Percentiles rank a stretch among this genome's conserved stretches.
Evolutionary conservation across 2,113 vertebrate species (phyloP).

Genomic region (Camelus dromedarius): DNA sequence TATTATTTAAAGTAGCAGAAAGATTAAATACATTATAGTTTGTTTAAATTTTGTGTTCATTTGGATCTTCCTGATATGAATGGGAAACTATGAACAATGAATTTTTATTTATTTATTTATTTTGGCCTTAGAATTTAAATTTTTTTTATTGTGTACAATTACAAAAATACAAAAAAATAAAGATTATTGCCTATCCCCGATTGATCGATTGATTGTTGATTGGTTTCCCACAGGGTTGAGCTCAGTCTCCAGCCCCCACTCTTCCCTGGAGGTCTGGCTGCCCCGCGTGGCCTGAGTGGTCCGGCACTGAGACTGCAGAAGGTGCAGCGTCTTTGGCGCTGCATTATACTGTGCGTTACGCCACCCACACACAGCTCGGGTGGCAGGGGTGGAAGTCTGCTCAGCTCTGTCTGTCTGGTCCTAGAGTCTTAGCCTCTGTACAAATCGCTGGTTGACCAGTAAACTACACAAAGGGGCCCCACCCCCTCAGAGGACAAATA

Average conservation of each 20-base stretch:
- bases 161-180: background rate
- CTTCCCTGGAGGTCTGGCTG: background rate
- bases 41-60: background rate
- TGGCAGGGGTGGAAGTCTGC: background rate
- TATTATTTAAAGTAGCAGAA: background rate
- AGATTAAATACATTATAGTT: background rate
- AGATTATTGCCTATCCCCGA: background rate
- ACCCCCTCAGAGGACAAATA: background rate
- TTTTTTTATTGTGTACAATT: background rate
- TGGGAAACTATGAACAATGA: background rate
- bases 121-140: background rate
- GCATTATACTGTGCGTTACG: background rate
- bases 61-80: background rate
- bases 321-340: background rate
- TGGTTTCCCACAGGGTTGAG: background rate
- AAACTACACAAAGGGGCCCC: background rate
- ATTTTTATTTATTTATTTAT: background rate
- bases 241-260: background rate
- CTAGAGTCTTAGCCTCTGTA: background rate
- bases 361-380: background rate
- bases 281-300: too few species aligned
- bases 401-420: background rate
- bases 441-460: background rate
- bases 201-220: background rate
- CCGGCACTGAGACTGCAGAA: background rate